A percentile compares a stretch with the other conserved stretches of the same genome.
These are phyloP conservation scores for Oreochromis grahami DNA, from an alignment of 2,797 vertebrate genomes.

Conservation along the genomic window DNA sequence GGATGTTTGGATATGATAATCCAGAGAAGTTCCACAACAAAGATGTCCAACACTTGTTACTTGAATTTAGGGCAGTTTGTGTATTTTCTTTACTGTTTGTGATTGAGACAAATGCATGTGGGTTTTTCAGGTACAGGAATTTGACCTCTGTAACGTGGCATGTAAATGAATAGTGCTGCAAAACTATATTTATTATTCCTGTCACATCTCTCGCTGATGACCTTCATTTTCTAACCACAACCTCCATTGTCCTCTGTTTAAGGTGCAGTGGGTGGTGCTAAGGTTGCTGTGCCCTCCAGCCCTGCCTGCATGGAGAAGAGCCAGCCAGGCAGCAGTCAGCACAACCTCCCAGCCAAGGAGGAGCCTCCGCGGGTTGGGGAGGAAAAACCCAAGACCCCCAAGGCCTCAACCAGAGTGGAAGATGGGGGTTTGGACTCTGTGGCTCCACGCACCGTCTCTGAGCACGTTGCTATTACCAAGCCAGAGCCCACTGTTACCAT, in stretches of 20 bases:
- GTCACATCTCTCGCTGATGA: not conserved
- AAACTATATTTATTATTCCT: not conserved
- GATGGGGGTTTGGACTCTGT: conserved; percentile 84
- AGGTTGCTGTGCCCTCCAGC: conserved; percentile 93
- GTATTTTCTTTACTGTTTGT: not conserved
- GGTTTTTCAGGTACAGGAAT: not conserved
- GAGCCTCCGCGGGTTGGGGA: conserved; percentile 85
- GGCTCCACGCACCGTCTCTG: conserved; percentile 78
- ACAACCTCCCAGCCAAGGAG: conserved; percentile 87
- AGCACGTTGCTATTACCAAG: conserved; percentile 87
- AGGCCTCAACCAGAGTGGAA: conserved; percentile 60
- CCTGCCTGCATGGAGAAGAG: conserved; percentile 89
- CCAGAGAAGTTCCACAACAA: not conserved
- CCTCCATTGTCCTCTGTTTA: conserved; percentile 88
- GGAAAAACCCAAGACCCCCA: conserved; percentile 86
- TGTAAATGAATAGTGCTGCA: not conserved
- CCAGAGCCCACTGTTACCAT: conserved; percentile 82
- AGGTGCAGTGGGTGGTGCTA: conserved; percentile 99
- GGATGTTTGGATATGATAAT: not conserved
- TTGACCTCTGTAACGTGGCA: not conserved
- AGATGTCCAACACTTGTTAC: not conserved
- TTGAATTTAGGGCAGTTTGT: not conserved
- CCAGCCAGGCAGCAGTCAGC: conserved; percentile 89
- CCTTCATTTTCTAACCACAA: conserved; percentile 79
- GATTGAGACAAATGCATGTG: not conserved